Evolutionary conservation across 2,113 vertebrate species (phyloP), one percentile per base, ranked within the genome.

Genomic region (Scomber japonicus): DNA sequence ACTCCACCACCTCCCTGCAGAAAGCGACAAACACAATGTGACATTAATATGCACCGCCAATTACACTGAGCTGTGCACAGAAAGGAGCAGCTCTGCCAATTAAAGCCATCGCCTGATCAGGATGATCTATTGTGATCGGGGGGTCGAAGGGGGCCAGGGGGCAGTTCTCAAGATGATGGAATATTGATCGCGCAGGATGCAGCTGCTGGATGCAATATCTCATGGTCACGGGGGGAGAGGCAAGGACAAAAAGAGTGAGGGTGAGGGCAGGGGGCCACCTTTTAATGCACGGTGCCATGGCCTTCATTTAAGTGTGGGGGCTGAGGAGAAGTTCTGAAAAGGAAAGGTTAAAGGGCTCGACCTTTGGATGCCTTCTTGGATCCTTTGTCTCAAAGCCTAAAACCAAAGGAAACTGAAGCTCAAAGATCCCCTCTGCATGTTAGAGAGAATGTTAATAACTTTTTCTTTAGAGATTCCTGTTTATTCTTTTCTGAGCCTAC

Each of bases 1-100:
- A 99, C 84, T 99, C 98, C 95, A 99, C 98, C 1, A 99, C 98
- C 90, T 99, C 98, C 95, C 98, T 99, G 93, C 0, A 2, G 59
- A 56, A 75, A 72, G 4, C 0, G 78, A 76, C 69, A 61, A 14
- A 15, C 27, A 76, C 45, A 60, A 57, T 8, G 68, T 15, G n/a
- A 19, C n/a, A 56, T 85, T 75, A 84, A 60, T 24, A 35, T 4
- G 19, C 31, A 59, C 11, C 53, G 5, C 46, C 16, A 0, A 1
- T 60, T 80, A 81, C 13, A 16, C 67, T 16, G 48, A 0, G 0
- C 4, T 27, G 66, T 31, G 64, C 16, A 71, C 30, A 60, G 48
- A 76, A 57, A 71, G 50, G 11, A 59, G 49, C 46, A 3, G 31
- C 24, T 54, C 24, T 27, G 31, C 51, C 78, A 78, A 75, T 80